Conservation (phyloP, 2,113 vertebrate genomes). For the Donacobius atricapilla region DNA sequence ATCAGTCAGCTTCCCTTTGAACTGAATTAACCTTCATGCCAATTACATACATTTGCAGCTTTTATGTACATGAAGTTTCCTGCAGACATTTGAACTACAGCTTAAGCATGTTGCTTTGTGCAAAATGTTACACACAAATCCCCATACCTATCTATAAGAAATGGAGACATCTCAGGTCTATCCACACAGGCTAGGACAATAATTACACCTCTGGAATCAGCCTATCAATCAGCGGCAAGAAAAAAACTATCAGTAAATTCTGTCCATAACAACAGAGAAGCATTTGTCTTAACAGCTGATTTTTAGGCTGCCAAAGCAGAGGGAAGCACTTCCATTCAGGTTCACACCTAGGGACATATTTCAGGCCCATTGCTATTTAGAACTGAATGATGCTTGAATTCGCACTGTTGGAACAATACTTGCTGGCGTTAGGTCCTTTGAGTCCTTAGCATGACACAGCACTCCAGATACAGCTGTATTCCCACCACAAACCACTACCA, state of each 20-base stretch:
- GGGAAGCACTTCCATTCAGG: background rate
- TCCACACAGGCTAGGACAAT: background rate
- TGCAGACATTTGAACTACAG: accelerated
- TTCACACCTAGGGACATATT: background rate
- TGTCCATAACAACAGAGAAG: background rate
- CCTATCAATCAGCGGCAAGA: background rate
- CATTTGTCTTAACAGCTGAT: background rate
- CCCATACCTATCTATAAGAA: background rate
- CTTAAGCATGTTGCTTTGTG: background rate
- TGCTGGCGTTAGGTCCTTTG: background rate
- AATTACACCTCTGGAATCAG: background rate
- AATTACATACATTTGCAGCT: background rate
- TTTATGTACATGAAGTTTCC: background rate
- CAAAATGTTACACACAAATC: background rate
- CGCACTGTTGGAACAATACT: background rate
- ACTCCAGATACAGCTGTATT: background rate
- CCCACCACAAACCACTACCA: background rate
- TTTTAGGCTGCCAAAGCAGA: background rate
- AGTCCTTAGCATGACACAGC: background rate
- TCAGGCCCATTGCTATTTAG: background rate
- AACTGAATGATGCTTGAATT: background rate
- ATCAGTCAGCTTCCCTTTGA: background rate
- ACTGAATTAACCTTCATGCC: background rate
- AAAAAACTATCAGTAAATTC: background rate
- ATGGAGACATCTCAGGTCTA: background rate